A percentile compares a stretch with the other conserved stretches of the same genome.
Evolutionary conservation across 1,140 invertebrate species (phyloP).

Genomic region (Hyposmocoma kahamanoa): DNA sequence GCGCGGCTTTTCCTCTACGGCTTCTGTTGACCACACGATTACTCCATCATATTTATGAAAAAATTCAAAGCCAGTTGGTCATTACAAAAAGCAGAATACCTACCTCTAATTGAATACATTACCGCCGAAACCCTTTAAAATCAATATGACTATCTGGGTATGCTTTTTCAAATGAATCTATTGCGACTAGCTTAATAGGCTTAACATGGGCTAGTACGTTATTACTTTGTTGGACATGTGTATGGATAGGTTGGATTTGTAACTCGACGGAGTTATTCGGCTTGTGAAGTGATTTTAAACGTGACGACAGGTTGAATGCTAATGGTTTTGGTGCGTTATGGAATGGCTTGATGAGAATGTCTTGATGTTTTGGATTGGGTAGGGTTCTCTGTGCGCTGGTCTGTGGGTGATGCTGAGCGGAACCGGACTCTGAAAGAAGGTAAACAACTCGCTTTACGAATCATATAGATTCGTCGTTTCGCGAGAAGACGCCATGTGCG

Average conservation of each 20-base stretch:
- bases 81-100: not conserved
- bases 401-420: conserved; percentile 20
- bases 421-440: conserved; percentile 41
- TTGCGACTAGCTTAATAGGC: too few relatives aligned
- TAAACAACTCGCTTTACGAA: conserved; percentile 44
- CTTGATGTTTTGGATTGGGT: conserved; percentile 3
- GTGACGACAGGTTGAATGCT: conserved; percentile 8
- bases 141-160: too few relatives aligned
- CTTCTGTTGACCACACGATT: not conserved
- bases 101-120: not conserved
- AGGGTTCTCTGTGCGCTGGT: conserved; percentile 13
- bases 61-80: not conserved
- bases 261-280: not conserved
- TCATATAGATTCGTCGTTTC: conserved; percentile 26
- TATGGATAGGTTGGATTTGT: not conserved
- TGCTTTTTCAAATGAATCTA: too few relatives aligned
- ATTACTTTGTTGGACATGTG: not conserved
- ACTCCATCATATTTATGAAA: not conserved
- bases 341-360: not conserved
- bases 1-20: not conserved
- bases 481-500: conserved; percentile 12
- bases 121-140: not conserved
- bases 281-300: not conserved
- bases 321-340: conserved; percentile 10
- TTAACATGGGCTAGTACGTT: not conserved